Base-by-base conservation (phyloP, 2,113 vertebrate genomes). In the Eolophus roseicapilla region DNA sequence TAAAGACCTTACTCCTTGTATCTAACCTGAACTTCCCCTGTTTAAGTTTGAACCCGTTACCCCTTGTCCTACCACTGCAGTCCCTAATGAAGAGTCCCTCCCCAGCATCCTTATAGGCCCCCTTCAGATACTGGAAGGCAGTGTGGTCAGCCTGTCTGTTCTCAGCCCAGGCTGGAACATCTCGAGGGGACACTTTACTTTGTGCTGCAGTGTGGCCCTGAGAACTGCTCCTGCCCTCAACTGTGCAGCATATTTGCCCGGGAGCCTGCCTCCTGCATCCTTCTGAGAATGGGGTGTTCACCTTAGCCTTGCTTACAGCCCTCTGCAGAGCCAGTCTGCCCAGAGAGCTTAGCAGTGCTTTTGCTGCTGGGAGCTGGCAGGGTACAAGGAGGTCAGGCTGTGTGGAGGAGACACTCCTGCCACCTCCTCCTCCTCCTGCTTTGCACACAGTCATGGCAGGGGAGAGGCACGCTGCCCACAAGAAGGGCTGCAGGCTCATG, bases 351-450 rank as follows among this genome's bases (percentile, higher is more conserved):
- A n/a, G 39, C n/a, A 71, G 33, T 21, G 41, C 68, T 64, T 39
- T 78, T 60, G 59, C 69, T 80, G 28, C 47, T 92, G 69, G 47
- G 9, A 92, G 39, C 85, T 91, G 73, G 82, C 85, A 94, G 80
- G 44, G 33, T 77, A 31, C 63, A 35, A 2, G 1, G n/a, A 69
- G 44, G 23, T 71, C 18, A 44, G 67, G 65, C 41, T 86, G 81
- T 79, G 64, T 78, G 85, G 59, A 86, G 41, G 59, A 52, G 55
- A 57, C 29, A 35, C 37, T 80, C 17, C 37, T 75, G 23, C n/a
- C 37, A 57, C 31, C 33, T 49, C 49, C 47, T 37, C 46, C n/a
- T 87, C 23, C 10, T 86, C 6, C 49, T 52, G 28, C 53, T 86
- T 47, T 90, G 47, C 43, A 23, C 8, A 35, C 13, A 49, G 20